Conservation (phyloP, 1,140 invertebrate genomes). For the Aplysia californica region DNA sequence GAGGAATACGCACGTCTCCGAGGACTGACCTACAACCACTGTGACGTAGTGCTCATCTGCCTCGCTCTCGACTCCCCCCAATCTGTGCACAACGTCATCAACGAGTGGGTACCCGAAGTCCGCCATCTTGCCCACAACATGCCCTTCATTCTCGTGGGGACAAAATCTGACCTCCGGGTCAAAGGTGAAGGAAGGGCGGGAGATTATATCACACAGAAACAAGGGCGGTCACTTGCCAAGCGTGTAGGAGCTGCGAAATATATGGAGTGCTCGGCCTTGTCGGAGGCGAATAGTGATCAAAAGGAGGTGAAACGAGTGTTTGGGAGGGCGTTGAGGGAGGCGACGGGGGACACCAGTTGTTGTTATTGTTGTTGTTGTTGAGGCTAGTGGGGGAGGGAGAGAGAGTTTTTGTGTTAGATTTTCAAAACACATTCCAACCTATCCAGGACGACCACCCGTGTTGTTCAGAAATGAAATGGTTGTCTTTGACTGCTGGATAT, state of each 20-base stretch:
- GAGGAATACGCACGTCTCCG: background rate
- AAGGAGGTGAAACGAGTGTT: background rate
- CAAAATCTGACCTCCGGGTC: background rate
- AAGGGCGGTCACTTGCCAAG: background rate
- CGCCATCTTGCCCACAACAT: background rate
- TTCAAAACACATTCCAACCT: too few relatives aligned
- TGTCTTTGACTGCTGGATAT: too few relatives aligned
- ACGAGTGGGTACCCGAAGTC: background rate
- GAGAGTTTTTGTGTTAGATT: too few relatives aligned
- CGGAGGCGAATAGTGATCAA: background rate
- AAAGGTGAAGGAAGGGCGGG: background rate
- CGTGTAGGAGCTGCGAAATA: background rate
- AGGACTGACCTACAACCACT: background rate
- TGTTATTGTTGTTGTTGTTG: too few relatives aligned
- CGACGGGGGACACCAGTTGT: too few relatives aligned
- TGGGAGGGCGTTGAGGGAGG: background rate
- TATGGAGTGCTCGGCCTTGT: constrained; percentile 1
- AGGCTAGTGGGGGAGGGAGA: too few relatives aligned
- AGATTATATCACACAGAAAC: background rate
- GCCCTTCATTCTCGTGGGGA: background rate
- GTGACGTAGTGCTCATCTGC: background rate
- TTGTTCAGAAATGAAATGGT: too few relatives aligned
- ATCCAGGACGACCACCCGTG: too few relatives aligned
- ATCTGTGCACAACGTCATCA: background rate
- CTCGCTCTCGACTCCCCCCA: background rate